Conservation (phyloP, 2,797 vertebrate genomes). For the Cryptoprocta ferox region DNA sequence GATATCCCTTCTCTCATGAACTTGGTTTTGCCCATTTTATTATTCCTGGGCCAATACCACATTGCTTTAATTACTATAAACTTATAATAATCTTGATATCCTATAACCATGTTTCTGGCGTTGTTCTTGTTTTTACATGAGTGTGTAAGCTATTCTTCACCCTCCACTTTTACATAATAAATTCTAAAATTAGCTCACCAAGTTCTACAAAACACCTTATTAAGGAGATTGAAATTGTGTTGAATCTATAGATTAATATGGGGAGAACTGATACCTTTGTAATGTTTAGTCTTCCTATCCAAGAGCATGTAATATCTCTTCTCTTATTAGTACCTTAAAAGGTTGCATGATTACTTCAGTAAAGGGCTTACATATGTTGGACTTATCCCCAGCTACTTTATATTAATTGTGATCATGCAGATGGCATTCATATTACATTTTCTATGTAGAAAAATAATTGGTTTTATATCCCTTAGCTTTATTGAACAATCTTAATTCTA, state of each 20-base stretch:
- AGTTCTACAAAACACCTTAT: neutral
- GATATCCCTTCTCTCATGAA: neutral
- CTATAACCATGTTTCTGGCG: neutral
- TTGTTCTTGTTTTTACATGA: neutral
- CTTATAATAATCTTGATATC: neutral
- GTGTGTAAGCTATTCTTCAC: neutral
- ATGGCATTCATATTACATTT: neutral
- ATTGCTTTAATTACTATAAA: neutral
- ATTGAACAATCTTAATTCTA: neutral
- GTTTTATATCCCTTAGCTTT: neutral
- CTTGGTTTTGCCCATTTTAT: neutral
- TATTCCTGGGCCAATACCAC: neutral
- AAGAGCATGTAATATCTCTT: neutral
- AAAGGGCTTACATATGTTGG: neutral
- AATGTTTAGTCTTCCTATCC: neutral
- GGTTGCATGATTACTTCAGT: neutral
- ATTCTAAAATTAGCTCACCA: neutral
- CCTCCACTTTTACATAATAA: neutral
- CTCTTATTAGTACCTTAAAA: neutral
- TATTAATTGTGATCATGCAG: neutral
- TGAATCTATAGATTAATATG: neutral
- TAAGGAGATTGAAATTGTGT: neutral
- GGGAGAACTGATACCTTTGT: neutral
- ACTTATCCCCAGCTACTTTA: neutral
- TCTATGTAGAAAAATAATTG: neutral